Percentiles rank a stretch among this genome's conserved stretches.
phyloP scores from a whole-genome alignment of 2,113 vertebrate genomes.

The Pelecanoides urinatrix region DNA sequence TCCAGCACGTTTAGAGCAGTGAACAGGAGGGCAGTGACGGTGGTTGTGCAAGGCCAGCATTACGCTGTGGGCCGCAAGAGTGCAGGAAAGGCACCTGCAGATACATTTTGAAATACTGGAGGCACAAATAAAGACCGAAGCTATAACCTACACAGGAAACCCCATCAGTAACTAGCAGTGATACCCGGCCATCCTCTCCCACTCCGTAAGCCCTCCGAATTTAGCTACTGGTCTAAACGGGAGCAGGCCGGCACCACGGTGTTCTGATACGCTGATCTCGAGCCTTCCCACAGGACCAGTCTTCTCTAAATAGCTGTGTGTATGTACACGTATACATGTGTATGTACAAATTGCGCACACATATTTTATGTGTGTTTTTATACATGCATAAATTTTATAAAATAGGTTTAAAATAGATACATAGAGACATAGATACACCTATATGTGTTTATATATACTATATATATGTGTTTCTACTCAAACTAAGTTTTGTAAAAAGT shows the following conservation, averaged over 20 bases:
- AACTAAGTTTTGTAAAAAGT: background rate
- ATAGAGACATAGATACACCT: too few relatives aligned
- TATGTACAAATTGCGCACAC: fast-evolving
- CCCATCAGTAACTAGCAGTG: fast-evolving
- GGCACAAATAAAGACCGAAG: background rate
- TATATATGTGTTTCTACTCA: background rate
- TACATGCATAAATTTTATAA: background rate
- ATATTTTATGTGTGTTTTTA: fast-evolving
- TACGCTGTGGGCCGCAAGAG: too few relatives aligned
- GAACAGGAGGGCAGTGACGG: fast-evolving
- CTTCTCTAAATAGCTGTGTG: fast-evolving
- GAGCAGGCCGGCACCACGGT: background rate
- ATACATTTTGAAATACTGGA: fast-evolving
- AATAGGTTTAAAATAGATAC: background rate
- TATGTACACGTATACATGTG: fast-evolving
- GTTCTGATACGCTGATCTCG: fast-evolving
- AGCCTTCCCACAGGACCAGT: background rate
- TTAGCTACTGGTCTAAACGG: background rate
- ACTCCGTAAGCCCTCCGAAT: fast-evolving
- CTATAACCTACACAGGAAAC: fast-evolving
- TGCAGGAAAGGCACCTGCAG: background rate
- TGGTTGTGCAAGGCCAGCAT: fast-evolving
- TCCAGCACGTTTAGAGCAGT: fast-evolving
- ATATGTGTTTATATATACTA: fast-evolving
- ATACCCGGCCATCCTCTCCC: fast-evolving